Conservation (phyloP, 2,113 vertebrate genomes). For the Recurvirostra avosetta region DNA sequence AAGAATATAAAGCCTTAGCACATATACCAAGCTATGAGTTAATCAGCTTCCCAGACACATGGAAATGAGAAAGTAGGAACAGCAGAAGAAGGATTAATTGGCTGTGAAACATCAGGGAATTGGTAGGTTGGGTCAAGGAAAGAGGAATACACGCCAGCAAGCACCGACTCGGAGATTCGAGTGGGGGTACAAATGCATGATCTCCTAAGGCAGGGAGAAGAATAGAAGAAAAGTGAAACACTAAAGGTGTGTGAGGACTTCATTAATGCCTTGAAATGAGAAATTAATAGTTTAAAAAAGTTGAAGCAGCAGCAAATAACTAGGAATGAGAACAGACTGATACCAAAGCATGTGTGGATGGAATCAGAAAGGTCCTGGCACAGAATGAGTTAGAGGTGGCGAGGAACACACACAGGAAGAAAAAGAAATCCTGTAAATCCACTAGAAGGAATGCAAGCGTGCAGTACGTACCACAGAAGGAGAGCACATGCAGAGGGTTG, state of each 20-base stretch:
- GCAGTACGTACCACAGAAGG: neutral
- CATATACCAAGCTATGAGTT: constrained; percentile 28
- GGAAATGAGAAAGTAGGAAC: constrained; percentile 37
- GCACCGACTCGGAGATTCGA: neutral
- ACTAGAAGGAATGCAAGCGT: neutral
- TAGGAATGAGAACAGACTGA: neutral
- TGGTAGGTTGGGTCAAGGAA: constrained; percentile 28
- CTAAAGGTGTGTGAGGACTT: neutral
- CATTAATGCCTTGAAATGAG: neutral
- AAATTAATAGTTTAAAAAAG: neutral
- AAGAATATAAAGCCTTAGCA: constrained; percentile 36
- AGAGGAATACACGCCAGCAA: neutral
- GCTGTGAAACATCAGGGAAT: constrained; percentile 52
- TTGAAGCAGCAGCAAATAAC: neutral
- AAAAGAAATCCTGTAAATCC: neutral
- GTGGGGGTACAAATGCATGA: neutral
- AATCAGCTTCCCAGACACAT: constrained; percentile 44
- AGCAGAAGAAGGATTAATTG: constrained; percentile 54
- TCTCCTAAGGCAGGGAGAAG: neutral
- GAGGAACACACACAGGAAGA: neutral
- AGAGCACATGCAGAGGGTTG: neutral
- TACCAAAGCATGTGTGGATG: neutral
- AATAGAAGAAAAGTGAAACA: neutral
- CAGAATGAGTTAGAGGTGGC: neutral
- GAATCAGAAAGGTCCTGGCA: neutral